Evolutionary conservation across 2,113 vertebrate genomes (phyloP).

Genomic region (Ginglymostoma cirratum): DNA sequence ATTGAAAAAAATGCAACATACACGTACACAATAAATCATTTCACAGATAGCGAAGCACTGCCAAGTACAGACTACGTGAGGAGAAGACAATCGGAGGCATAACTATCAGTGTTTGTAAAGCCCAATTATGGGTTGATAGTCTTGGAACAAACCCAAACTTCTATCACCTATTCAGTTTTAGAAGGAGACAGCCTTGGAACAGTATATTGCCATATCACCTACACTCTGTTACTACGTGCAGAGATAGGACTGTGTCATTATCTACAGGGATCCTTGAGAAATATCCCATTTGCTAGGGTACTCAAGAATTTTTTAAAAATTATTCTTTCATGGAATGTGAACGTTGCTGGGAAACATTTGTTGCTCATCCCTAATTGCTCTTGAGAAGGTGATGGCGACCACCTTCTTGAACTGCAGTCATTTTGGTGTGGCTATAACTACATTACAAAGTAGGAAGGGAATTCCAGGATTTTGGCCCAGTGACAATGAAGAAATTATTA

Average conservation of each 20-base stretch:
- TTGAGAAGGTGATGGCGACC: not conserved
- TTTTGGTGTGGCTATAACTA: not conserved
- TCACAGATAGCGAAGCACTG: not conserved
- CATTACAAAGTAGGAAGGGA: not conserved
- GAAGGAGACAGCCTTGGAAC: not conserved
- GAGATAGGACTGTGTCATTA: not conserved
- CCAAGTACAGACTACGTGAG: not conserved
- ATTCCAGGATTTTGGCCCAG: not conserved
- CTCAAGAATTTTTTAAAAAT: not conserved
- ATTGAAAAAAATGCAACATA: not conserved
- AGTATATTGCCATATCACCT: not conserved
- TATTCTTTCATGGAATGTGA: not conserved
- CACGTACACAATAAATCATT: not conserved
- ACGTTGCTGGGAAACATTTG: not conserved
- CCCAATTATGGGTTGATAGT: not conserved
- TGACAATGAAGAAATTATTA: too few species aligned
- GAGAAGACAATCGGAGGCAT: not conserved
- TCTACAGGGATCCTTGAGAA: not conserved
- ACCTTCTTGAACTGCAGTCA: not conserved
- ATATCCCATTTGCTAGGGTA: not conserved
- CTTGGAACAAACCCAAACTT: not conserved
- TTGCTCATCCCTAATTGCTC: not conserved
- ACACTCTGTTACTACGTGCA: not conserved
- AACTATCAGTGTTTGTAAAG: not conserved
- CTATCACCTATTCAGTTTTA: not conserved